A percentile compares a stretch with the other conserved stretches of the same genome.
phyloP scores from a whole-genome alignment of 2,888 invertebrate species.

The Heliconius sara region DNA sequence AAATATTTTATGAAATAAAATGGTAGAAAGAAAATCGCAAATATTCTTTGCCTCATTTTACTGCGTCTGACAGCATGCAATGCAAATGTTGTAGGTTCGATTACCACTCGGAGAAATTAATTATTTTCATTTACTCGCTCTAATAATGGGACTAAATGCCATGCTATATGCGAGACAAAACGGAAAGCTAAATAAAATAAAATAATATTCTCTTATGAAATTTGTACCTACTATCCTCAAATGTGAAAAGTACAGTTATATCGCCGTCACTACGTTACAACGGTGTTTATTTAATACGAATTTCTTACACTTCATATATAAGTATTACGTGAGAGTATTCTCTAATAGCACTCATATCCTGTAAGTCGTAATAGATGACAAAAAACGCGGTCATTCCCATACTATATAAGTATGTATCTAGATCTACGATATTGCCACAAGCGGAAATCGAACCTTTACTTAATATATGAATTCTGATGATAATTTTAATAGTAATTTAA shows the following conservation, averaged over 20 bases:
- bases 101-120: not conserved
- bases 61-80: no score
- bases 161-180: no score
- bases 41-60: no score
- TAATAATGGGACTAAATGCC: not conserved
- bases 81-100: not conserved
- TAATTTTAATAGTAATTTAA: not conserved
- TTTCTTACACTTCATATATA: constrained; percentile 16
- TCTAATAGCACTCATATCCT: constrained; percentile 23
- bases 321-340: constrained; percentile 26
- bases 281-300: constrained; percentile 1
- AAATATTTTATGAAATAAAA: no score
- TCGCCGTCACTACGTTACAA: not conserved
- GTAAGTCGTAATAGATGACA: constrained; percentile 10
- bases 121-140: not conserved
- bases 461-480: not conserved
- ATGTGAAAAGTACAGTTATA: not conserved
- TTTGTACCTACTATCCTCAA: not conserved
- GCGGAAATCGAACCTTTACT: constrained; percentile 8
- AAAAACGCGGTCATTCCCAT: constrained; percentile 24
- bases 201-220: no score
- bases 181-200: no score
- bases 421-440: constrained; percentile 5
- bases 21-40: no score
- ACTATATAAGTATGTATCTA: not conserved